Evolutionary conservation across 1,140 invertebrate genomes (phyloP), one percentile per base, ranked within the genome.

Genomic region (Caerostris darwini): DNA sequence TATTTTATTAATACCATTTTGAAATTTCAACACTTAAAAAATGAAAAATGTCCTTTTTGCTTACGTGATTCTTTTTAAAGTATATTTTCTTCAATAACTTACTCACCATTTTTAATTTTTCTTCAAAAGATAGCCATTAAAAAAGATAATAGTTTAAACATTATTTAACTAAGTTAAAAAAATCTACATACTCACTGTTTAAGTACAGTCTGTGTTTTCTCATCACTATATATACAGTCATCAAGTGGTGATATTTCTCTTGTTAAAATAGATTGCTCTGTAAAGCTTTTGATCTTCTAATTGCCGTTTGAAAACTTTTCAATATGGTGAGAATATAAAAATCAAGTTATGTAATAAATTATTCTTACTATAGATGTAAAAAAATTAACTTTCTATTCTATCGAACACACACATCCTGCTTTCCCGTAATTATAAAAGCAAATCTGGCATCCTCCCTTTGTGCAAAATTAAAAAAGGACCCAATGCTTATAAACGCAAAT

Each of bases 401-500:
- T 1, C 34, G 34, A 34, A 34, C 34, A 34, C 2, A 34, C 34
- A 34, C 34, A 34, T 53, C 34, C 19, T 50, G 2, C 14, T 8
- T 53, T 77, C 71, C 10, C 71, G 50, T 12, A 50, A 8, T 53
- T 53, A 77, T 77, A 77, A 77, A 77, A 77, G 50, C 14, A 77
- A 77, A 77, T 53, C 71, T 77, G 71, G 34, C 12, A 50, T 77
- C 8, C 0, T 34, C 71, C 64, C n/a, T 69, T 54, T 69, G 17
- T 53, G 7, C n/a, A 19, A 53, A 59, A 6, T 7, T 8, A 53
- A 57, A 83, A 83, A 83, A 58, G n/a, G 53, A 19, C 12, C 56
- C 50, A 89, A 89, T 14, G 64, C 34, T n/a, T 71, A 54, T 56
- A 89, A 89, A 89, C 64, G 53, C 3, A 64, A 89, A 89, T 89